Percentiles rank a stretch among this genome's conserved stretches.
phyloP scores from a whole-genome alignment of 1,140 invertebrate genomes.

The Euborellia annulipes region DNA sequence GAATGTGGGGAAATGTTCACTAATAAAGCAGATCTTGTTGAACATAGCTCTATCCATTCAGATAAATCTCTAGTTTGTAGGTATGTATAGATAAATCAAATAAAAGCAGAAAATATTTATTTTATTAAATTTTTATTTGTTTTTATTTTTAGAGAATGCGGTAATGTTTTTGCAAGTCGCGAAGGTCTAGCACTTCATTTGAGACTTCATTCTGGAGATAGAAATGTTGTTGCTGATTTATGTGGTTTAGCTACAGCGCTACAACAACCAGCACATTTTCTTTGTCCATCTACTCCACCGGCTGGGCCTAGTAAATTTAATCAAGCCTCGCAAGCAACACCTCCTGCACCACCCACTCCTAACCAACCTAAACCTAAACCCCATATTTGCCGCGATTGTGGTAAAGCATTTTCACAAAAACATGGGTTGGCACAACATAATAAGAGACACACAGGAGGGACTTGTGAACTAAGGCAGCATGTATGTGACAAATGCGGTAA shows the following conservation, averaged over 20 bases:
- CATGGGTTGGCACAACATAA: slow-evolving; percentile 64
- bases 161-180: slow-evolving; percentile 44
- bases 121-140: slow-evolving; percentile 6
- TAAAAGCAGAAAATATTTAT: too few relatives aligned
- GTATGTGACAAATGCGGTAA: slow-evolving; percentile 71
- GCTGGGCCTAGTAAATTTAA: too few relatives aligned
- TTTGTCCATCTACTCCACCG: slow-evolving; percentile 15
- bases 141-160: slow-evolving; percentile 37
- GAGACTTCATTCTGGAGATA: slow-evolving; percentile 63
- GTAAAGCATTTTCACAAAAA: slow-evolving; percentile 67
- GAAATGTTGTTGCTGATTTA: slow-evolving; percentile 68
- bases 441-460: slow-evolving; percentile 55
- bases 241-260: slow-evolving; percentile 63
- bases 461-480: slow-evolving; percentile 61
- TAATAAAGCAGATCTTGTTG: slow-evolving; percentile 46
- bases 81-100: not conserved
- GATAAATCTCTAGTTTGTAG: slow-evolving; percentile 9
- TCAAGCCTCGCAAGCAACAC: slow-evolving; percentile 18
- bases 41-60: slow-evolving; percentile 28
- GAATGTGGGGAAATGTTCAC: slow-evolving; percentile 61
- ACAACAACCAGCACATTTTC: slow-evolving; percentile 43
- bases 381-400: slow-evolving; percentile 66
- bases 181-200: slow-evolving; percentile 64
- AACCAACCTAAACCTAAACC: slow-evolving; percentile 44
- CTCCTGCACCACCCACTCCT: slow-evolving; percentile 22